Evolutionary conservation across 2,888 invertebrate genomes (phyloP).

Genomic region (Cephus pulcher): DNA sequence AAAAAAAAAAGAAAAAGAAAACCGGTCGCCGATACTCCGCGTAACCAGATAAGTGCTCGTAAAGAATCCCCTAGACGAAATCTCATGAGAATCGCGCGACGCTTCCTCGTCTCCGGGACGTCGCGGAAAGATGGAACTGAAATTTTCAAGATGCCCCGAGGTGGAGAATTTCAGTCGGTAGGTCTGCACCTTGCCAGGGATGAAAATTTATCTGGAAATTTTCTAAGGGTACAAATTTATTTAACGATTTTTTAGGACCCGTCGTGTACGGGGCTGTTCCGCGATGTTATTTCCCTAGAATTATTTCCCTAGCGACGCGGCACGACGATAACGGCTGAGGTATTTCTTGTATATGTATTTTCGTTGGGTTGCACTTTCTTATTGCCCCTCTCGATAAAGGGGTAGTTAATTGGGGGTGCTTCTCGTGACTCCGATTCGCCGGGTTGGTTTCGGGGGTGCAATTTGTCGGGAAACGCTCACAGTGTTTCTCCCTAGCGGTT

Average conservation of each 20-base stretch:
- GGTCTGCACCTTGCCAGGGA: background rate
- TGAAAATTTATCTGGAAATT: background rate
- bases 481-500: conserved; percentile 22
- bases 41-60: conserved; percentile 8
- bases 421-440: background rate
- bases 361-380: background rate
- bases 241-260: background rate
- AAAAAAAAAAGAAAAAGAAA: background rate
- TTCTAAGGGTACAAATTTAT: background rate
- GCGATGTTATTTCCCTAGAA: background rate
- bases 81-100: background rate
- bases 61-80: conserved; percentile 7
- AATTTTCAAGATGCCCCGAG: background rate
- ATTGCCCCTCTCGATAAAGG: background rate
- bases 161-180: too few relatives aligned
- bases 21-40: background rate
- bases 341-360: background rate
- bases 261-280: background rate
- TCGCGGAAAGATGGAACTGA: background rate
- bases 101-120: too few relatives aligned
- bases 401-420: background rate
- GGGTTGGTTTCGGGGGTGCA: conserved; percentile 29
- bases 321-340: too few relatives aligned
- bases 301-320: background rate
- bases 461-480: conserved; percentile 34